Conservation (phyloP, 2,113 vertebrate species). For the Taxidea taxus region DNA sequence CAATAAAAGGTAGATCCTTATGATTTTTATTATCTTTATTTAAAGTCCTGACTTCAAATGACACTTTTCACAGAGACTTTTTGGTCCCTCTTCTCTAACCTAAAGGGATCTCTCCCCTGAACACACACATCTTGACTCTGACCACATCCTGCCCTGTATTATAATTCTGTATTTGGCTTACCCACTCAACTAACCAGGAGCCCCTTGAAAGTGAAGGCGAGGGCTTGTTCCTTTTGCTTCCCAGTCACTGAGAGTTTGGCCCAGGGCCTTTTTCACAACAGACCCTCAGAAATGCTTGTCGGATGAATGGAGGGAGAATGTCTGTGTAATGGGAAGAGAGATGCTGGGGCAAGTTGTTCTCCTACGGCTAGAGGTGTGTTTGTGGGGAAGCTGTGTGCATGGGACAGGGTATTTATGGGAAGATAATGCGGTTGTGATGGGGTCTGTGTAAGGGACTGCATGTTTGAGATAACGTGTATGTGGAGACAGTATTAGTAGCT, state of each 20-base stretch:
- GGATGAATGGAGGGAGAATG: background rate
- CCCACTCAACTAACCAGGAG: background rate
- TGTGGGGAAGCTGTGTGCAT: background rate
- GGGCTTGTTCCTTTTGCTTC: background rate
- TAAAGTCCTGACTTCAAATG: slow-evolving; percentile 4
- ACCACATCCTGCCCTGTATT: background rate
- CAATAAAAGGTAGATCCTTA: slow-evolving; percentile 49
- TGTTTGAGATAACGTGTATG: background rate
- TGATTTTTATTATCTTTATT: slow-evolving; percentile 34
- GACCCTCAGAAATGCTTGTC: background rate
- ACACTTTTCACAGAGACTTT: background rate
- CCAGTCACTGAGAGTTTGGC: background rate
- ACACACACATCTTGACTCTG: background rate
- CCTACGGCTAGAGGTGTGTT: background rate
- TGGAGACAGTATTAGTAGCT: background rate
- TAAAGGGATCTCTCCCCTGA: background rate
- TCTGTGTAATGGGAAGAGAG: background rate
- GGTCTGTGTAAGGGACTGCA: background rate
- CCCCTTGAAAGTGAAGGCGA: background rate
- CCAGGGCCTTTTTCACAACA: background rate
- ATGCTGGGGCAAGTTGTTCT: background rate
- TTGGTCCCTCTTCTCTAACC: background rate
- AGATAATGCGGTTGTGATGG: background rate
- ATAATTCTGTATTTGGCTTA: slow-evolving; percentile 19
- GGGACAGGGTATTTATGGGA: background rate